Base-by-base conservation (phyloP, 2,888 invertebrate species). In the Dryococelus australis region DNA sequence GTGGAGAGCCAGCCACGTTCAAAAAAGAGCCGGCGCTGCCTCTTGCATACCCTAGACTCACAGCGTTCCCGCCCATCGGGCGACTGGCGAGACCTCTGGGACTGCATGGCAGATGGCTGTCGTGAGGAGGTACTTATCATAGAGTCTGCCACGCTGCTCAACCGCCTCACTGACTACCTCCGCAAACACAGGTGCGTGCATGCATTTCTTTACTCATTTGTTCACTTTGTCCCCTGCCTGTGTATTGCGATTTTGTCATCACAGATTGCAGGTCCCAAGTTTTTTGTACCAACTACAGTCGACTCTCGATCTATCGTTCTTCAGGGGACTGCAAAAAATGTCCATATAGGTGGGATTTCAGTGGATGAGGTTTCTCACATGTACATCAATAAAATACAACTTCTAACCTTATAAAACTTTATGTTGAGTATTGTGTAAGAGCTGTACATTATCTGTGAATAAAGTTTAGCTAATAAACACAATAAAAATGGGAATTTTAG, bases 21-120 rank as follows among this genome's bases (percentile, higher is more conserved):
- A 92, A 97, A 97, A 92, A 98, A 98, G 92, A 98, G 97, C 89
- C 96, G 97, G 90, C 94, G 98, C 86, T 98, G 98, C 93, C 95
- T 96, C 24, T 93, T 98, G 87, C 98, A 98, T 93, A 98, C 98
- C 24, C 93, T 98, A 90, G 98, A 98, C 92, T 96, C 97, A 27
- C 97, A 97, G 89, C 94, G 96, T 53, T 95, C 96, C 89, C 94
- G 96, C 88, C 96, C 95, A 24, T 95, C 95, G 83, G 93, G 96
- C 87, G 95, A 96, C 8, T 97, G 97, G 97, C 94, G 96, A 88
- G 96, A 97, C 90, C 96, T 97, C 16, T 97, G 97, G 97, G 96
- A 96, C 90, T 96, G 96, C 89, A 97, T 97, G 97, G 95, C 96
- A 85, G 93, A 95, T 81, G 95, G 96, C 86, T 97, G 97, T 91